Conservation (phyloP, 2,888 invertebrate genomes). For the Drosophila multiciliata region DNA sequence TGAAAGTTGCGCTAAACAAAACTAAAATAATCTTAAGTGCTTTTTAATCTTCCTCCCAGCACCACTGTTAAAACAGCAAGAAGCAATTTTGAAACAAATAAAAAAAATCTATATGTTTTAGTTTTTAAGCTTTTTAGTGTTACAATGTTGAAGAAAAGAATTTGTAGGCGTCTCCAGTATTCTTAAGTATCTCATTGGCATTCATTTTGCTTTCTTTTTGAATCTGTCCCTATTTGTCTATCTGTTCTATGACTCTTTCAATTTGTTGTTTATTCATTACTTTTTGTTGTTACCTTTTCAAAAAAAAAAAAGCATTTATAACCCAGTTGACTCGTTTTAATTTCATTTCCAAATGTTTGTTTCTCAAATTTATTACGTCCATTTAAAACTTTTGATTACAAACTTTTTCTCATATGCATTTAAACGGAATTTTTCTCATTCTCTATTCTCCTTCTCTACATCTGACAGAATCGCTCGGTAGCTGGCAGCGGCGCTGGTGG, state of each 20-base stretch:
- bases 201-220: constrained; percentile 59
- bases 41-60: constrained; percentile 4
- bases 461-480: constrained; percentile 55
- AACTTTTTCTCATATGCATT: constrained; percentile 28
- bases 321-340: constrained; percentile 54
- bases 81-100: constrained; percentile 66
- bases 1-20: constrained; percentile 35
- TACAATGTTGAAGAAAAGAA: constrained; percentile 18
- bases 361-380: constrained; percentile 42
- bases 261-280: constrained; percentile 57
- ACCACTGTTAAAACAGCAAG: constrained; percentile 5
- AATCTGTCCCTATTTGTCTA: constrained; percentile 13
- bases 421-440: not conserved
- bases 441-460: not conserved
- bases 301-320: constrained; percentile 52
- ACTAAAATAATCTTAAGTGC: constrained; percentile 61
- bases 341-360: constrained; percentile 51
- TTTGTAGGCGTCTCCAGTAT: constrained; percentile 38
- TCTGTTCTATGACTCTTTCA: constrained; percentile 29
- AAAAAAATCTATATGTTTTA: constrained; percentile 46
- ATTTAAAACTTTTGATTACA: constrained; percentile 44
- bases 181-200: constrained; percentile 79
- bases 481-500: constrained; percentile 56
- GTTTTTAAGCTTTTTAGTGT: constrained; percentile 45
- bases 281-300: constrained; percentile 50